These are phyloP conservation scores for Listronotus bonariensis DNA, from an alignment of 1,140 invertebrate species.

Conservation along the genomic window DNA sequence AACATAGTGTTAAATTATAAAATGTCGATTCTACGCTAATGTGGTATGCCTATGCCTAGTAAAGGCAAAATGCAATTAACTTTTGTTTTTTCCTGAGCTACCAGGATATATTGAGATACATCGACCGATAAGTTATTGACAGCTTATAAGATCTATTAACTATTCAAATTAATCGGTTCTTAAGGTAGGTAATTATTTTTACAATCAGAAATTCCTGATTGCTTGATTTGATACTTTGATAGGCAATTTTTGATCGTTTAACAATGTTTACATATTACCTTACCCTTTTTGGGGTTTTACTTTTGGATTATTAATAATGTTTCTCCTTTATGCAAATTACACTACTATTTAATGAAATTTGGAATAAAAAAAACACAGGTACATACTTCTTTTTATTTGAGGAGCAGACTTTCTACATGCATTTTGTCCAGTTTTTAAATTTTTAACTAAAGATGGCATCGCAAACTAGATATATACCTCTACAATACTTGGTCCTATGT, in stretches of 20 bases:
- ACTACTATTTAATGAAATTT: too few species aligned
- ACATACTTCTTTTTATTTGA: too few species aligned
- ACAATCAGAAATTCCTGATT: conserved; percentile 17
- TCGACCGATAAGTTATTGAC: conserved; percentile 27
- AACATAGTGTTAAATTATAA: too few species aligned
- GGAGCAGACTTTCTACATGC: too few species aligned
- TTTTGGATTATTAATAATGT: too few species aligned
- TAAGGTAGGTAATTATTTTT: conserved; percentile 19
- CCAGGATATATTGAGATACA: conserved; percentile 23
- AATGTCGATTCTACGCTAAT: too few species aligned
- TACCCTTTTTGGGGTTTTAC: conserved; percentile 5
- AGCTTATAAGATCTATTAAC: conserved; percentile 32
- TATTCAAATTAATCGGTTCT: conserved; percentile 28
- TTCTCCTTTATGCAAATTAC: too few species aligned
- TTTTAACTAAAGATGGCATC: too few species aligned
- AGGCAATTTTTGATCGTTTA: conserved; percentile 4
- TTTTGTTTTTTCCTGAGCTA: conserved; percentile 12
- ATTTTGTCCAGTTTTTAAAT: too few species aligned
- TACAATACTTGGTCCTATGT: too few species aligned
- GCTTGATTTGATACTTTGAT: conserved; percentile 10
- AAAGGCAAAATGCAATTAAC: conserved; percentile 28
- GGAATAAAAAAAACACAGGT: too few species aligned
- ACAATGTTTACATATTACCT: background rate
- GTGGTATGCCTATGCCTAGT: background rate
- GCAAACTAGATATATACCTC: too few species aligned